phyloP scores from a whole-genome alignment of 2,113 vertebrate species.

The Charadrius vociferus region DNA sequence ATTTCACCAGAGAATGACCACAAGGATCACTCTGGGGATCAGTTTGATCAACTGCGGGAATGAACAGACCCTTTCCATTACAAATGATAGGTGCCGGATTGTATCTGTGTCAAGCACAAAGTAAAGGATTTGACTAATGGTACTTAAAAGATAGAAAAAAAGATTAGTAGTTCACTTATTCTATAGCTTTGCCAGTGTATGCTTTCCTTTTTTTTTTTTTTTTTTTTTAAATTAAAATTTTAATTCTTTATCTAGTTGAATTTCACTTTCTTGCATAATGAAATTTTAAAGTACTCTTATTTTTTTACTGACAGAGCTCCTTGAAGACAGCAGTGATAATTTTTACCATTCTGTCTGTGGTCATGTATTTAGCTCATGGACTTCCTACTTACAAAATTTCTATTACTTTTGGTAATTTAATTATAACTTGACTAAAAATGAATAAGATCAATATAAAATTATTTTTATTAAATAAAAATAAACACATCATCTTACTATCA shows the following conservation, averaged over 20 bases:
- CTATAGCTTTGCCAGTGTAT: not conserved
- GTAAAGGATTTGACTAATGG: not conserved
- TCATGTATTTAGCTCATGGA: not conserved
- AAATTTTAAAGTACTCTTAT: not conserved
- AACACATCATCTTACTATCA: not conserved
- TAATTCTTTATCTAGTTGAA: not conserved
- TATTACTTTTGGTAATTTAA: not conserved
- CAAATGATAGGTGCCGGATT: not conserved
- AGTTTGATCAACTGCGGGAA: not conserved
- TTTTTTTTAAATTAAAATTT: not conserved
- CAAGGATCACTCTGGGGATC: not conserved
- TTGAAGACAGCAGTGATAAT: not conserved
- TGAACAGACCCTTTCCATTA: not conserved
- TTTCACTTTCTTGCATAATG: not conserved
- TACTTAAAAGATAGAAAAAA: not conserved
- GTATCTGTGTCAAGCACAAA: not conserved
- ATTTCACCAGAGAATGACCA: not conserved
- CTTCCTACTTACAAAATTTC: not conserved
- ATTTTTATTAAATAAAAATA: not conserved
- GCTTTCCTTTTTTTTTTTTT: accelerated
- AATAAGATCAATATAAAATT: not conserved
- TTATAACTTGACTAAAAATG: not conserved
- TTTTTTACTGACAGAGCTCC: not conserved
- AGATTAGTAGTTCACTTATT: not conserved
- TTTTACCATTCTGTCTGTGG: not conserved